Percentiles rank a stretch among this genome's conserved stretches.
Conservation (phyloP, 2,113 vertebrate species). For the Geococcyx californianus region DNA sequence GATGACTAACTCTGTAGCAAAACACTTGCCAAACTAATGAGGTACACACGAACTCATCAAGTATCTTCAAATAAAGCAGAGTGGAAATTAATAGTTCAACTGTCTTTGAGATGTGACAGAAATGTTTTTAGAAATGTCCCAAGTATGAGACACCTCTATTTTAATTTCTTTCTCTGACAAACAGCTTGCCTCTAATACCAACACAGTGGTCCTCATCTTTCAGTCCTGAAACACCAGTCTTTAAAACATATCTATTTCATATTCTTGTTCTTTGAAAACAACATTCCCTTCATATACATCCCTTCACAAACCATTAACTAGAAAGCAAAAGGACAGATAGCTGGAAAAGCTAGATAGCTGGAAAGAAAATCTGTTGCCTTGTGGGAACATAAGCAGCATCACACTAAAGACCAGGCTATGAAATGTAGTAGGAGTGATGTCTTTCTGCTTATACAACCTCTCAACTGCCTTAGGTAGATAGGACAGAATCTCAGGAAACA, state of each 20-base stretch:
- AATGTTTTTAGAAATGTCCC: background rate
- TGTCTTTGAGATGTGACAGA: background rate
- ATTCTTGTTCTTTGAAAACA: background rate
- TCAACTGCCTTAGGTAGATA: background rate
- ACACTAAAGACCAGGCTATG: background rate
- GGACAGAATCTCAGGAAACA: background rate
- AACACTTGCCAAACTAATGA: background rate
- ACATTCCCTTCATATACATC: background rate
- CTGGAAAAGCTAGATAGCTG: background rate
- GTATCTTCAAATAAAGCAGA: background rate
- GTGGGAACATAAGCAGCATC: background rate
- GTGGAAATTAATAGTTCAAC: background rate
- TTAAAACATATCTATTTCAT: background rate
- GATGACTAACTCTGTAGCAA: background rate
- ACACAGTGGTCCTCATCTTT: background rate
- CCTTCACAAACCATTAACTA: background rate
- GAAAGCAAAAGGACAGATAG: too few species aligned
- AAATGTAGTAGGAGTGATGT: background rate
- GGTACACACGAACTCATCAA: background rate
- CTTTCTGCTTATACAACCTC: background rate
- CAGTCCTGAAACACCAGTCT: background rate
- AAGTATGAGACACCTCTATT: background rate
- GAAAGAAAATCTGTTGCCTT: background rate
- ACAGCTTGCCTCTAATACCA: background rate
- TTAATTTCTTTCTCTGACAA: background rate